Base-by-base conservation (phyloP, 37 sponge, comb jelly and placozoan species). In the Beroe forskalii region DNA sequence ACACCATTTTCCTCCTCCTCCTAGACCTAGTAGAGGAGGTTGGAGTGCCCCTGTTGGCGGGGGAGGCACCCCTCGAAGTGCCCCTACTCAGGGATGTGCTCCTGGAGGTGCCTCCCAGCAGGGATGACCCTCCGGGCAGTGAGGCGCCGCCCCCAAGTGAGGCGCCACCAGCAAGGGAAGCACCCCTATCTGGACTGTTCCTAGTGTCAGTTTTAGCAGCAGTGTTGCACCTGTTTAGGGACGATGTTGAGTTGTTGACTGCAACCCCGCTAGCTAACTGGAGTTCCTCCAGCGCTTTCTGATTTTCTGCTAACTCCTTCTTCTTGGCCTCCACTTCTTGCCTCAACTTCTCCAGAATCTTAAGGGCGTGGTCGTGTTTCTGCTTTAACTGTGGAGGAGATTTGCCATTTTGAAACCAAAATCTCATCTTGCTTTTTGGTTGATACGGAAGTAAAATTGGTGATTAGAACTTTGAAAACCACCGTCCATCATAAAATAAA, bases 241-340 rank as follows among this genome's bases (percentile, higher is more conserved):
- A 72, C 22, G 75, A 38, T 6, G 75, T 72, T 8, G 75, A 72
- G 20, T 72, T 72, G 75, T 72, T 72, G 75, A 72, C 75, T 20
- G 75, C 35, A 19, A 72, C 40, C 6, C 40, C 40, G 75, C 40
- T 72, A 8, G 40, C 72, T 64, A 95, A 94, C 63, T 97, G 93
- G 44, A 96, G 95, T 33, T 94, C 91, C 32, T 97, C 96, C 90
- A 96, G 95, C 20, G 67, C 67, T 60, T 62, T 90, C 91, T 95
- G 94, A 90, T 96, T 96, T 27, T 98, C 95, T 25, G 93, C 95
- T 89, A 96, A 95, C 91, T 96, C 94, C 41, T 92, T 92, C 66
- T 93, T 91, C 75, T 92, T 93, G 25, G 94, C 97, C 24, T 66
- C 91, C 32, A 96, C 89, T 27, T 98, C 99, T 64, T 67, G 76